Base-by-base conservation (phyloP, 2,113 vertebrate genomes). In the Trogon melanurus region DNA sequence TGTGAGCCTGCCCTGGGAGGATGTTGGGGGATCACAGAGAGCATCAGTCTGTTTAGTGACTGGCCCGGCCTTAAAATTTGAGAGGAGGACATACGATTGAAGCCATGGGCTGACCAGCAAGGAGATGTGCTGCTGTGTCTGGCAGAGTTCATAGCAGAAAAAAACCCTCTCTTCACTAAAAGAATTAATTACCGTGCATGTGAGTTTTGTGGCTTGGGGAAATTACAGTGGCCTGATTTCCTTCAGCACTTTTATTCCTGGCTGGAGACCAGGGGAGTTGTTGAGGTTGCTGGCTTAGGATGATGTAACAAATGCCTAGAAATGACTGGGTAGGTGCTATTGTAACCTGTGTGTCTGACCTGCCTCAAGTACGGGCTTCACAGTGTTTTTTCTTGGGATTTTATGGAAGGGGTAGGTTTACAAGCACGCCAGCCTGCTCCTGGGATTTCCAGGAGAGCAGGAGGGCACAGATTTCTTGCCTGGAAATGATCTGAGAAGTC, bases 181-280 rank as follows among this genome's bases (percentile, higher is more conserved):
- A 90, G 85, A 96, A 96, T 97, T 97, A 93, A 97, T 97, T 94
- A 88, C 79, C 78, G 73, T 75, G 89, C 85, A 58, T 76, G 94
- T 94, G 95, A 92, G 73, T 76, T 82, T 82, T 83, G 94, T 75
- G 96, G 81, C 88, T 96, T 94, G 90, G 93, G 88, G 92, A 92
- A 92, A 96, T 87, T 78, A 87, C 89, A 69, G 23, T n/a, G 78
- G 91, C 90, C 72, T 93, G 94, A 78, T 91, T 92, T 97, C 90
- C 85, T 96, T 85, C 90, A 85, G 62, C 11, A 58, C 78, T 62
- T 91, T 95, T 85, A 95, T 86, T 89, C 72, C 73, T 85, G 88
- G 91, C 84, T 91, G 78, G 96, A 91, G 82, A 95, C 89, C 74
- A 66, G 89, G 82, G 89, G 38, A 92, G 71, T 47, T 86, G 83